Conservation (phyloP, 1,140 invertebrate genomes). For the Drosophila rufa region DNA sequence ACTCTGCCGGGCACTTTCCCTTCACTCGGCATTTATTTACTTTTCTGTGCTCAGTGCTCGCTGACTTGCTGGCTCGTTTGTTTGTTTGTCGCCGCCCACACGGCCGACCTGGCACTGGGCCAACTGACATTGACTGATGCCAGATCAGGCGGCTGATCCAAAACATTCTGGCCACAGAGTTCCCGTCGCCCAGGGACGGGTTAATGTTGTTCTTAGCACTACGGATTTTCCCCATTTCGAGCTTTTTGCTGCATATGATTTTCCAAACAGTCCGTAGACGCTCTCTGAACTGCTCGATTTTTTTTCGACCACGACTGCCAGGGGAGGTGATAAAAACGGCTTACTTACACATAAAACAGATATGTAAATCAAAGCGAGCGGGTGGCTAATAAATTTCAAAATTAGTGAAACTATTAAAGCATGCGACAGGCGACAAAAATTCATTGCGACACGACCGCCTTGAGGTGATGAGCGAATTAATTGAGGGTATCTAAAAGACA, state of each 20-base stretch:
- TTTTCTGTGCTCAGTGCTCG: constrained; percentile 4
- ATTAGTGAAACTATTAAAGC: constrained; percentile 67
- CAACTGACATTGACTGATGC: constrained; percentile 83
- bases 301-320: constrained; percentile 6
- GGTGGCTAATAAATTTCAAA: constrained; percentile 65
- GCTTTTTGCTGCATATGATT: constrained; percentile 51
- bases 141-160: constrained; percentile 52
- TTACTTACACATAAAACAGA: constrained; percentile 59
- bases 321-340: constrained; percentile 59
- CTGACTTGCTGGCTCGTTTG: constrained; percentile 33
- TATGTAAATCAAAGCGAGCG: constrained; percentile 34
- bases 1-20: constrained; percentile 31
- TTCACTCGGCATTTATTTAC: constrained; percentile 25
- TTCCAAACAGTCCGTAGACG: constrained; percentile 58
- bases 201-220: constrained; percentile 62
- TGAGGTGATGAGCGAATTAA: constrained; percentile 73
- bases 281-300: constrained; percentile 12
- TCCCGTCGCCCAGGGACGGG: constrained; percentile 46
- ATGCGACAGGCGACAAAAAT: constrained; percentile 58
- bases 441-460: constrained; percentile 61
- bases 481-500: constrained; percentile 40
- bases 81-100: constrained; percentile 64
- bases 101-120: constrained; percentile 68
- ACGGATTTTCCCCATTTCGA: constrained; percentile 49
- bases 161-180: constrained; percentile 34